Evolutionary conservation across 2,113 vertebrate species (phyloP), one percentile per base, ranked within the genome.

Genomic region (Eptesicus fuscus): DNA sequence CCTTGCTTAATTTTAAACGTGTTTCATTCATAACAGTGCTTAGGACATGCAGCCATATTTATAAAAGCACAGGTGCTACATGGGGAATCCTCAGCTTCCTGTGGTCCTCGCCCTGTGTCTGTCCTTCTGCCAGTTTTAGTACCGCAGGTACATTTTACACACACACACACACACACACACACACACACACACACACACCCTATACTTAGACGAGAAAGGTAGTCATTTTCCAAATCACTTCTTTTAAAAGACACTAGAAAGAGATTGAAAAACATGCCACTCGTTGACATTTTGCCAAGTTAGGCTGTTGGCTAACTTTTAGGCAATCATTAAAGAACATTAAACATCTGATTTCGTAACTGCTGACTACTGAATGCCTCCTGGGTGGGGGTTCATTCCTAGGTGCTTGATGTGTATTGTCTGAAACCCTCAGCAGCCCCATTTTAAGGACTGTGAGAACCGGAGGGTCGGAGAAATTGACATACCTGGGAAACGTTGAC

Each of bases 151-250:
- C 40, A 44, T 77, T 92, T 93, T 73, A 70, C 7, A 76, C 12
- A 69, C 14, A 8, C 53, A 37, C 42, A 44, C 18, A 77, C 7
- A 70, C 14, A 73, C 18, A 77, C 5, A 76, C 14, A 73, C 22
- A 77, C 7, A 76, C 13, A 70, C 25, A 69, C 7, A 73, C 8
- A 70, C 25, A 10, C 61, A 59, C 49, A 37, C 59, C 69, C 47
- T 82, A 61, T 89, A 88, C 82, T 94, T 93, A 95, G 77, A 92
- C 51, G 32, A 73, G 80, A 94, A 95, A 95, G 90, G 65, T 88
- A 84, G 76, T 95, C 67, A 94, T 96, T 96, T 97, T 96, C 67
- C 90, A 95, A 96, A 94, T 93, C 95, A 87, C 82, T 95, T 91
- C 90, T 71, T 97, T 97, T 95, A 65, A 97, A 92, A 83, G 65